A percentile compares a stretch with the other conserved stretches of the same genome.
Evolutionary conservation across 1,140 invertebrate species (phyloP).

Genomic region (Sarcophaga bullata): DNA sequence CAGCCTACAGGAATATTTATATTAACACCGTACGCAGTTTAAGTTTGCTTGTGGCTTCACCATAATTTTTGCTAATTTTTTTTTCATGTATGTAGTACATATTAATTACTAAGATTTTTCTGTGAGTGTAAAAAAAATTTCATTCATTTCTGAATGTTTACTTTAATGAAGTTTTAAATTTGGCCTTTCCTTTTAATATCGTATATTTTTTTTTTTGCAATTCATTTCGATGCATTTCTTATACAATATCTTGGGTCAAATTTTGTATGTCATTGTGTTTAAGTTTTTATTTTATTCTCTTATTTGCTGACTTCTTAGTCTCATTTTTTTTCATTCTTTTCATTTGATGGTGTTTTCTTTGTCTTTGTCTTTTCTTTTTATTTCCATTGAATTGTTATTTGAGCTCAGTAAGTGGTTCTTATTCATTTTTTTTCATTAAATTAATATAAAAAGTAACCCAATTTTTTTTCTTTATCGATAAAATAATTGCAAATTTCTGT

Average conservation of each 20-base stretch:
- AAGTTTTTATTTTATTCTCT: neutral
- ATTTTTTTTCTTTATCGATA: neutral
- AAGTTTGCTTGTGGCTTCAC: too few species aligned
- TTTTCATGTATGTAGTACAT: too few species aligned
- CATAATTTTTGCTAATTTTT: too few species aligned
- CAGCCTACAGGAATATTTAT: too few species aligned
- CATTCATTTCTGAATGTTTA: neutral
- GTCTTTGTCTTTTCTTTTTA: neutral
- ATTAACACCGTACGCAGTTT: too few species aligned
- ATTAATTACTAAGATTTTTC: neutral
- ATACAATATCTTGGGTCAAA: too few species aligned
- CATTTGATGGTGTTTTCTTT: too few species aligned
- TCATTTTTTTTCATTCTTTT: neutral
- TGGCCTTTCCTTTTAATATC: neutral
- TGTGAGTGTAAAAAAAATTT: neutral
- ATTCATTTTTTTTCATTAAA: neutral
- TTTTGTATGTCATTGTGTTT: neutral
- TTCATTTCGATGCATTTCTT: too few species aligned
- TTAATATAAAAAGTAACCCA: conserved; percentile 12
- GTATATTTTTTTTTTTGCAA: neutral
- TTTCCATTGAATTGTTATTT: neutral
- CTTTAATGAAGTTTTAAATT: neutral
- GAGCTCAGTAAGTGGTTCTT: neutral
- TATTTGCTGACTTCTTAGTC: neutral
- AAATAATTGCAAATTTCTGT: too few species aligned